Evolutionary conservation across 1,140 invertebrate species (phyloP).

Genomic region (Drosophila equinoxialis): DNA sequence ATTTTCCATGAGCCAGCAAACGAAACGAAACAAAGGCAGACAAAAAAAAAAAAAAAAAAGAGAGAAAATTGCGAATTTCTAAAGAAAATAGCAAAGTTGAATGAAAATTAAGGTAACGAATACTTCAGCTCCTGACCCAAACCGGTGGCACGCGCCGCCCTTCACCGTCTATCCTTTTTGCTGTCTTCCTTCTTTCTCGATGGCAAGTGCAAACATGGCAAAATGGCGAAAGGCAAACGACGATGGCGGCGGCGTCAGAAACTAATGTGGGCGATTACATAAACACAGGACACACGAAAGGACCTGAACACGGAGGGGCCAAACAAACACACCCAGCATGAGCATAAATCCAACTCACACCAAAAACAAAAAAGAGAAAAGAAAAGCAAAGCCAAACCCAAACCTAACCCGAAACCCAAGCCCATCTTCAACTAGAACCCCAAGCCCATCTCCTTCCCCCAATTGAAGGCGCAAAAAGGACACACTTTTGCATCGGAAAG

Average conservation of each 20-base stretch:
- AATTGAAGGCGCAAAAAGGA: conserved; percentile 58
- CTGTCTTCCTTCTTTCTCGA: conserved; percentile 19
- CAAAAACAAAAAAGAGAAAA: conserved; percentile 5
- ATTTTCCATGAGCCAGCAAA: conserved; percentile 74
- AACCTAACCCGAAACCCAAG: conserved; percentile 17
- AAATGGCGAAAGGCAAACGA: conserved; percentile 33
- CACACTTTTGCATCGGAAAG: conserved; percentile 61
- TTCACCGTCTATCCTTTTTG: background rate
- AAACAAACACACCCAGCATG: conserved; percentile 67
- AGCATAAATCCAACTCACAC: conserved; percentile 70
- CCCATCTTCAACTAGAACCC: background rate
- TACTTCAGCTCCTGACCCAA: background rate
- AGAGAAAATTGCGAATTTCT: conserved; percentile 37
- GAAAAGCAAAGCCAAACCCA: conserved; percentile 48
- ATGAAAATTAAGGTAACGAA: conserved; percentile 64
- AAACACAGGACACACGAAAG: conserved; percentile 76
- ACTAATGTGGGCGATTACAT: conserved; percentile 80
- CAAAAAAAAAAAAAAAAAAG: no score
- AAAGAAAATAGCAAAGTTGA: conserved; percentile 30
- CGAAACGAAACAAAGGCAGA: conserved; percentile 36
- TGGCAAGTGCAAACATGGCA: conserved; percentile 50
- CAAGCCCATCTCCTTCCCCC: background rate
- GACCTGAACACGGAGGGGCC: conserved; percentile 45
- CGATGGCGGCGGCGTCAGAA: conserved; percentile 43
- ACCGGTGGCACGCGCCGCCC: background rate